Base-by-base conservation (phyloP, 2,797 vertebrate species). In the Babyrousa celebensis region DNA sequence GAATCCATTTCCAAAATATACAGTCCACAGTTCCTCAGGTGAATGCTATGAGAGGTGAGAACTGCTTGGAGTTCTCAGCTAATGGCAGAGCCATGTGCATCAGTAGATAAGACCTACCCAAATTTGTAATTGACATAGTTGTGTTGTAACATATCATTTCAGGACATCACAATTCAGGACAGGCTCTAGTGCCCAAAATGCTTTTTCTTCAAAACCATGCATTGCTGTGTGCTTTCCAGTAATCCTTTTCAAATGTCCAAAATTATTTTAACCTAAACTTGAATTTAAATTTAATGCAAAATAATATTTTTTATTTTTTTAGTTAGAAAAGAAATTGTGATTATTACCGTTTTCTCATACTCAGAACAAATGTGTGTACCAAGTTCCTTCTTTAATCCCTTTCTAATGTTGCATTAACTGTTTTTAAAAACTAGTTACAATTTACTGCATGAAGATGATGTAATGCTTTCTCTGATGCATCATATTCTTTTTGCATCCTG, bases 321-420 rank as follows among this genome's bases (percentile, higher is more conserved):
- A 85, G 86, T 89, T 94, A 93, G 48, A 95, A 78, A 96, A 84
- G 48, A 87, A 94, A 84, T 32, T 96, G 62, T 88, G 48, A 92
- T 79, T 77, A 96, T 91, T 84, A 74, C 12, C 80, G 48, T 91
- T 84, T 85, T 91, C 86, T 88, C 89, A 88, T 91, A 91, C 95
- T 97, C 96, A 93, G 88, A 96, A 98, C 97, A 96, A 96, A 72
- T 90, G 88, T 97, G 68, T 86, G 87, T 95, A 92, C 95, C 95
- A 65, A 87, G 65, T 91, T 97, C 88, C 92, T 98, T 94, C 96
- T 97, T 95, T 96, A 94, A 96, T 36, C 82, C 87, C 96, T 97
- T 94, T 91, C 97, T 96, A 97, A 86, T 91, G 93, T 96, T 94
- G 7, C n/a, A 67, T 87, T 97, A 94, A 90, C n/a, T 97, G 77